phyloP scores from a whole-genome alignment of 2,113 vertebrate species.

The Diadophis punctatus region DNA sequence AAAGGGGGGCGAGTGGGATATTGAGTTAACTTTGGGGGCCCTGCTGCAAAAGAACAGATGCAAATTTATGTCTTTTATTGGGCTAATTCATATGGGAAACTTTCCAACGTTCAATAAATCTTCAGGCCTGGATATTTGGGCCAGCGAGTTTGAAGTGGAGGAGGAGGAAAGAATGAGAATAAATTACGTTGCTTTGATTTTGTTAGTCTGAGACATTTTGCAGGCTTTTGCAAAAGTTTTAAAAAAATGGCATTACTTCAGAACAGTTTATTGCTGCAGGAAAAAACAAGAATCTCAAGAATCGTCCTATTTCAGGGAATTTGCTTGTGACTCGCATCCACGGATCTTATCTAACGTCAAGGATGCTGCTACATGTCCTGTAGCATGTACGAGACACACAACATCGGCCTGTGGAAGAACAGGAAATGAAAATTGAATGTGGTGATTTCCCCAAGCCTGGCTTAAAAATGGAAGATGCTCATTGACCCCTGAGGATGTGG shows the following conservation, averaged over 20 bases:
- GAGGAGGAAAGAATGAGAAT: not conserved
- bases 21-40: not conserved
- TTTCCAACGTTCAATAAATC: not conserved
- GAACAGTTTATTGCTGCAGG: not conserved
- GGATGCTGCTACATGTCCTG: not conserved
- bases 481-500: too few relatives aligned
- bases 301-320: not conserved
- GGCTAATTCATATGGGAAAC: not conserved
- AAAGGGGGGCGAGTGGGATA: not conserved
- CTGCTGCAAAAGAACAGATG: not conserved
- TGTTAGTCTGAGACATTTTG: not conserved
- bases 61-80: not conserved
- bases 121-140: not conserved
- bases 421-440: not conserved
- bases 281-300: not conserved
- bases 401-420: not conserved
- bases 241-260: not conserved
- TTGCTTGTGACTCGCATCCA: not conserved
- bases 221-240: not conserved
- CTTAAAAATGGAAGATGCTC: not conserved
- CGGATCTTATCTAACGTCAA: not conserved
- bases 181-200: not conserved
- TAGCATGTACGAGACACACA: not conserved
- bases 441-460: not conserved
- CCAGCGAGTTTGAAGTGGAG: not conserved